phyloP scores from a whole-genome alignment of 2,888 invertebrate species.

The Epicampocera succincta region DNA sequence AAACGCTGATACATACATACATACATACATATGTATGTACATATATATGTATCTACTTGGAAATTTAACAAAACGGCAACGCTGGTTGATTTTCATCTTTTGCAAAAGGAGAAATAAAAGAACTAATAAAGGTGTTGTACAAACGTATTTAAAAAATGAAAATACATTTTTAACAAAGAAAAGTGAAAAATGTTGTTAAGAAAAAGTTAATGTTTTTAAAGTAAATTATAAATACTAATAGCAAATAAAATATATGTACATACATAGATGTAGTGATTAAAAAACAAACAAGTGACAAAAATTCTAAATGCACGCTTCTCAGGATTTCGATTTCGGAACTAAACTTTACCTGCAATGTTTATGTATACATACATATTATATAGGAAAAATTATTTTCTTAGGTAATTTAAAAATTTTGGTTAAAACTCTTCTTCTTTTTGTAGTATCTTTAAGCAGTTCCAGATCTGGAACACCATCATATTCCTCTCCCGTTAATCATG shows the following conservation, averaged over 20 bases:
- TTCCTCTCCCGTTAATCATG: slow-evolving; percentile 88
- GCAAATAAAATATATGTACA: background rate
- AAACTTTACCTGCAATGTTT: slow-evolving; percentile 81
- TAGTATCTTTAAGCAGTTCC: slow-evolving; percentile 95
- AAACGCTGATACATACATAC: too few species aligned
- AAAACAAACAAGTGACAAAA: slow-evolving; percentile 15
- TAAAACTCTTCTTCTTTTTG: slow-evolving; percentile 70
- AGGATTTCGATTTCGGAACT: slow-evolving; percentile 79
- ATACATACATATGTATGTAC: too few species aligned
- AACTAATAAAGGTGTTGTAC: too few species aligned
- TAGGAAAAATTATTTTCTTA: slow-evolving; percentile 28
- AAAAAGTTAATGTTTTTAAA: too few species aligned
- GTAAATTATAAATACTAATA: background rate
- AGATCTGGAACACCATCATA: slow-evolving; percentile 96
- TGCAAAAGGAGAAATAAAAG: too few species aligned
- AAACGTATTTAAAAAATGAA: too few species aligned
- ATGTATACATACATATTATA: slow-evolving; percentile 72
- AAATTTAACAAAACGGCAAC: too few species aligned
- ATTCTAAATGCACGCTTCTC: slow-evolving; percentile 76
- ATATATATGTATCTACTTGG: too few species aligned
- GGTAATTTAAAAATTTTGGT: background rate
- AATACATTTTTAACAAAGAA: too few species aligned
- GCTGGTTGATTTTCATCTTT: too few species aligned
- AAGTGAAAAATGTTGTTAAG: too few species aligned
- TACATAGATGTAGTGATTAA: slow-evolving; percentile 7